Percentiles rank a stretch among this genome's conserved stretches.
Evolutionary conservation across 2,113 vertebrate genomes (phyloP).

Genomic region (Mandrillus leucophaeus): DNA sequence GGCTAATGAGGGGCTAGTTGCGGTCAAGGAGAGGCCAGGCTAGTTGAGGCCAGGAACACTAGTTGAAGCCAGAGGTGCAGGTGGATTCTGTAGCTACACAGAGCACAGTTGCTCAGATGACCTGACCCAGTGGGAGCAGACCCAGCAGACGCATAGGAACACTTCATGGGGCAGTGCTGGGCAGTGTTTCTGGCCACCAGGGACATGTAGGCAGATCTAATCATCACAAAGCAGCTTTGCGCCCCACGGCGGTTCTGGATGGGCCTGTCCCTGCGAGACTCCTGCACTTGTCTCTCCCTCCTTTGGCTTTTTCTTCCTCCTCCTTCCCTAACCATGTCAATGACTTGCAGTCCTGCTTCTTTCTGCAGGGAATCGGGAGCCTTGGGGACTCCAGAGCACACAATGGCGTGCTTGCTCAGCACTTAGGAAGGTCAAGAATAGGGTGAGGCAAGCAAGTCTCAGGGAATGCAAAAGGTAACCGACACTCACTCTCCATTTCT

Average conservation of each 20-base stretch:
- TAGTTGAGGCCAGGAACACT: background rate
- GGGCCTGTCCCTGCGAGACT: background rate
- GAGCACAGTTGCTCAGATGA: background rate
- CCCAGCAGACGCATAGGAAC: accelerated
- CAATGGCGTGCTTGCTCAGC: accelerated
- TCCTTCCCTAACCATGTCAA: background rate
- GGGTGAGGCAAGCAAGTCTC: background rate
- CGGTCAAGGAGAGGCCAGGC: background rate
- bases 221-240: background rate
- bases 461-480: background rate
- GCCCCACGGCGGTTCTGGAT: background rate
- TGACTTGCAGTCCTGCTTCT: background rate
- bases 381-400: background rate
- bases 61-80: background rate
- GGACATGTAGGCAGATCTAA: accelerated
- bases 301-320: background rate
- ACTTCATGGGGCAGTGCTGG: too few relatives aligned
- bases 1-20: background rate
- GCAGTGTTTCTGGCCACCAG: background rate
- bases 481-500: background rate
- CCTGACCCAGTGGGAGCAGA: background rate
- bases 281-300: background rate
- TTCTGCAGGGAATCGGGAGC: background rate
- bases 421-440: background rate
- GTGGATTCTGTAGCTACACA: background rate